These are phyloP conservation scores for Psittacara wagleri DNA, from an alignment of 2,113 vertebrate species.

Conservation along the genomic window DNA sequence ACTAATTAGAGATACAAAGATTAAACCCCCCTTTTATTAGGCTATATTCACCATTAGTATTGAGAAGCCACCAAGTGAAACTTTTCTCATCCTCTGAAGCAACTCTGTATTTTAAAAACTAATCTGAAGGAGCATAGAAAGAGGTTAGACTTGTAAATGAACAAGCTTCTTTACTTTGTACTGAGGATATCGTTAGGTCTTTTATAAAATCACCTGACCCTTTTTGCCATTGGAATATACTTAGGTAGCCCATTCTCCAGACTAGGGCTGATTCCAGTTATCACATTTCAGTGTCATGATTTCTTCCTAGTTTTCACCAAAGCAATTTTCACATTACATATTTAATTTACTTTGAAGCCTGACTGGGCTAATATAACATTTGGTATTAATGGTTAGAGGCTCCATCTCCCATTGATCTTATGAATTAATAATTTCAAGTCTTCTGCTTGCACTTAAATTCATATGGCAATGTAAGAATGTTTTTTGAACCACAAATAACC, in stretches of 20 bases:
- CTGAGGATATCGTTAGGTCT: background rate
- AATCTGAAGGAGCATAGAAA: background rate
- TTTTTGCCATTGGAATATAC: background rate
- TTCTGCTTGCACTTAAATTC: background rate
- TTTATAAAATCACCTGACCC: background rate
- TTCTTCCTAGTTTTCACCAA: slow-evolving; percentile 17
- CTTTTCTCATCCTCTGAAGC: background rate
- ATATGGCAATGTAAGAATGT: background rate
- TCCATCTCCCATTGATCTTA: background rate
- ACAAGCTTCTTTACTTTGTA: background rate
- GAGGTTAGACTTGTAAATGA: background rate
- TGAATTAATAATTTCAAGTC: slow-evolving; percentile 29
- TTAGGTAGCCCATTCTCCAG: background rate
- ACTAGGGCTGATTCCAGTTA: background rate
- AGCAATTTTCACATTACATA: background rate
- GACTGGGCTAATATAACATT: background rate
- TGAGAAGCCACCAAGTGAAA: slow-evolving; percentile 1
- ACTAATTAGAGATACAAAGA: background rate
- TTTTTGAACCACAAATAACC: background rate
- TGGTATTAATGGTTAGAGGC: slow-evolving; percentile 22
- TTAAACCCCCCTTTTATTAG: background rate
- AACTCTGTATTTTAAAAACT: background rate
- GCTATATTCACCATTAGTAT: background rate
- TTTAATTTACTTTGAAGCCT: slow-evolving; percentile 21
- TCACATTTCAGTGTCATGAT: background rate